Evolutionary conservation across 1,140 invertebrate genomes (phyloP).

Genomic region (Caenorhabditis briggsae): DNA sequence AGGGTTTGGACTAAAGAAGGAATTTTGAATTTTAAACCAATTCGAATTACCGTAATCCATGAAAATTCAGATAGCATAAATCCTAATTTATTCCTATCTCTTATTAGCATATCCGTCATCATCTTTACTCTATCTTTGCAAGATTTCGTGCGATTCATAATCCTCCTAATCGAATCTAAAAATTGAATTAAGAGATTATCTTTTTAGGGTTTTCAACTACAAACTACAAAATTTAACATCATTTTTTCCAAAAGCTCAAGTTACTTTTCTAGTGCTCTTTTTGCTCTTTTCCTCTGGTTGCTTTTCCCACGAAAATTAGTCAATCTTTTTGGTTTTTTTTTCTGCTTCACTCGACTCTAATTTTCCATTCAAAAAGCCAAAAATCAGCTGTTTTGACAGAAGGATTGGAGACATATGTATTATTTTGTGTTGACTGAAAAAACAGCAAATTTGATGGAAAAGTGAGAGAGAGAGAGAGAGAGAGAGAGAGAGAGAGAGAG

Average conservation of each 20-base stretch:
- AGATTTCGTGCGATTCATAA: background rate
- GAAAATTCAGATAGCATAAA: too few species aligned
- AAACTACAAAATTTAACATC: background rate
- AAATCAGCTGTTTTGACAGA: background rate
- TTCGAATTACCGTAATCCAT: too few species aligned
- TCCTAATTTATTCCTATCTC: too few species aligned
- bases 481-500: too few species aligned
- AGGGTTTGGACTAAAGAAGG: too few species aligned
- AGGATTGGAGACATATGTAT: too few species aligned
- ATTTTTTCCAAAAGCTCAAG: background rate
- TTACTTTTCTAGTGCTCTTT: background rate
- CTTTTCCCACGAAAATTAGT: conserved; percentile 38
- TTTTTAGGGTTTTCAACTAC: background rate
- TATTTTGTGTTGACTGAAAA: too few species aligned
- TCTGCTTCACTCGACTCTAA: too few species aligned
- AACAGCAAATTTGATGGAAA: too few species aligned
- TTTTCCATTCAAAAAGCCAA: conserved; percentile 18
- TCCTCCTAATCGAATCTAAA: background rate
- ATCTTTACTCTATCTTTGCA: background rate
- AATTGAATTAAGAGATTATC: background rate
- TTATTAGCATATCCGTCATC: too few species aligned
- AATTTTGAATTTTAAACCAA: too few species aligned
- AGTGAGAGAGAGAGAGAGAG: too few species aligned
- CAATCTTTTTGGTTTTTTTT: conserved; percentile 22
- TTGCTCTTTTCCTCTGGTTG: background rate